phyloP scores from a whole-genome alignment of 2,888 invertebrate genomes.

The Agrotis exclamationis region DNA sequence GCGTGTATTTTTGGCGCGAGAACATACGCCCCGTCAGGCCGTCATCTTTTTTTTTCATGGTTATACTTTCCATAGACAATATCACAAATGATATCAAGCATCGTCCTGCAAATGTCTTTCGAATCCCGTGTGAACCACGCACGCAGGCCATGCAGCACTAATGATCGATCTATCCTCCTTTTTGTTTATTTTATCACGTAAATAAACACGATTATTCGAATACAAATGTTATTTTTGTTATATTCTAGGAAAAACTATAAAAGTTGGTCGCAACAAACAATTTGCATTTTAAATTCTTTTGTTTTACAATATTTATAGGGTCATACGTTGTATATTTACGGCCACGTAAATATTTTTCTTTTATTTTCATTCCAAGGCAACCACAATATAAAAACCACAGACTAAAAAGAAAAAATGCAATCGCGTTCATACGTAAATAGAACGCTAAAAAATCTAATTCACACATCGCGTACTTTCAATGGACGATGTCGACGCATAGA shows the following conservation, averaged over 20 bases:
- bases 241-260: constrained; percentile 40
- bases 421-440: constrained; percentile 21
- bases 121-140: no score
- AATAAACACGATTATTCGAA: constrained; percentile 6
- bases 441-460: constrained; percentile 54
- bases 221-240: constrained; percentile 9
- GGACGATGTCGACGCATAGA: not conserved
- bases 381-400: not conserved
- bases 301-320: constrained; percentile 12
- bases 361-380: constrained; percentile 28
- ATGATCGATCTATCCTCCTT: not conserved
- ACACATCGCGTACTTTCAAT: constrained; percentile 55
- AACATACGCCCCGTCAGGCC: no score
- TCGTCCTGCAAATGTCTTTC: not conserved
- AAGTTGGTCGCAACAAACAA: constrained; percentile 3
- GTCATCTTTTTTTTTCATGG: not conserved
- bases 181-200: not conserved
- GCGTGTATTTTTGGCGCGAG: no score
- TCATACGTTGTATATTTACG: constrained; percentile 31
- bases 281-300: constrained; percentile 38
- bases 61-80: not conserved
- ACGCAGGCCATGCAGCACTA: no score
- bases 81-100: not conserved
- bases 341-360: constrained; percentile 4
- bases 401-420: constrained; percentile 2